phyloP scores from a whole-genome alignment of 2,797 vertebrate species.

The Hemibagrus guttatus region DNA sequence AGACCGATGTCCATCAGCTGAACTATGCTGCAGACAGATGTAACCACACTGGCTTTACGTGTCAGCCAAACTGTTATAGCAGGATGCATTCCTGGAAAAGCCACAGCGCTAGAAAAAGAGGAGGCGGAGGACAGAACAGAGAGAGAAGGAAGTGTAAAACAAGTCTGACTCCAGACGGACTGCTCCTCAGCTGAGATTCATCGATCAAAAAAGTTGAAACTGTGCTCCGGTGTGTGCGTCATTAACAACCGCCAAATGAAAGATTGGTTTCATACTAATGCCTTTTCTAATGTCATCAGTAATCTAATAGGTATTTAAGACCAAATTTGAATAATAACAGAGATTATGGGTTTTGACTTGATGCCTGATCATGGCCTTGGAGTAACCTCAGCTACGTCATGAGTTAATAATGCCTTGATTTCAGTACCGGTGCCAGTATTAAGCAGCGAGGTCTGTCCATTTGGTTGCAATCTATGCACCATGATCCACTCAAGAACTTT shows the following conservation, averaged over 20 bases:
- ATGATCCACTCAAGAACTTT: constrained; percentile 30
- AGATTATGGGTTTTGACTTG: constrained; percentile 15
- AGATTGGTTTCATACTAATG: constrained; percentile 31
- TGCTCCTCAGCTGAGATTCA: constrained; percentile 21
- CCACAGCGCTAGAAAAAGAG: constrained; percentile 54
- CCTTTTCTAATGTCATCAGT: background rate
- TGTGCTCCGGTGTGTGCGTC: constrained; percentile 38
- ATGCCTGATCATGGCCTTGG: background rate
- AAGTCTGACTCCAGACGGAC: constrained; percentile 51
- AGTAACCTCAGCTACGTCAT: constrained; percentile 35
- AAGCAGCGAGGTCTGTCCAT: constrained; percentile 15
- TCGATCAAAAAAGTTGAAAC: constrained; percentile 28
- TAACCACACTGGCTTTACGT: constrained; percentile 53
- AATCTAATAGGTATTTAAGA: constrained; percentile 17
- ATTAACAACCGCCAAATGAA: background rate
- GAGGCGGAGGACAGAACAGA: constrained; percentile 37
- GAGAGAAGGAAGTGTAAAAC: constrained; percentile 44
- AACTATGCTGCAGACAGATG: constrained; percentile 54
- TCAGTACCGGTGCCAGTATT: constrained; percentile 24
- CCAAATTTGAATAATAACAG: constrained; percentile 7
- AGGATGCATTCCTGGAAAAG: constrained; percentile 69
- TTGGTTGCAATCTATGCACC: constrained; percentile 31
- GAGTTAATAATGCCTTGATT: constrained; percentile 35
- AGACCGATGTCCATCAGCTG: constrained; percentile 26
- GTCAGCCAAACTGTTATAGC: constrained; percentile 66